A percentile compares a stretch with the other conserved stretches of the same genome.
Conservation (phyloP, 2,888 invertebrate genomes). For the Cactoblastis cactorum region DNA sequence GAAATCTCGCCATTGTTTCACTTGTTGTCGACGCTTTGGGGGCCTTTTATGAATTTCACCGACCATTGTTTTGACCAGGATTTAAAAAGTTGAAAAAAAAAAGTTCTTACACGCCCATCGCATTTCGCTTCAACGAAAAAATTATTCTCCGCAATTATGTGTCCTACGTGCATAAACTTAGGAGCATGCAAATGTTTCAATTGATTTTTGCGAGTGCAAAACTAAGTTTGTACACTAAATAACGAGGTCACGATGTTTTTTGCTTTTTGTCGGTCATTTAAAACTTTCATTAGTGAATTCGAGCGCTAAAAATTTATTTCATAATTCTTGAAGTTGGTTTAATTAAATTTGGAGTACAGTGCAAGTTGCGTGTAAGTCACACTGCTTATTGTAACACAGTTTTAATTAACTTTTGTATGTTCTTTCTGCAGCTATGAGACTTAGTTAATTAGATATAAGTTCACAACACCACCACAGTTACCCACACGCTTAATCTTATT, state of each 20-base stretch:
- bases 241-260: slow-evolving; percentile 68
- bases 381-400: neutral
- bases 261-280: slow-evolving; percentile 68
- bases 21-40: slow-evolving; percentile 61
- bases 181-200: slow-evolving; percentile 20
- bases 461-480: neutral
- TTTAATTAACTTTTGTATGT: neutral
- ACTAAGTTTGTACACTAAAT: slow-evolving; percentile 54
- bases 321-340: slow-evolving; percentile 55
- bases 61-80: slow-evolving; percentile 67
- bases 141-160: slow-evolving; percentile 21
- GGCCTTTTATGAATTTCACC: slow-evolving; percentile 65
- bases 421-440: neutral
- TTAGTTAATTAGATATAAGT: neutral
- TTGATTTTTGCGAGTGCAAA: slow-evolving; percentile 31
- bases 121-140: slow-evolving; percentile 16
- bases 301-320: slow-evolving; percentile 59
- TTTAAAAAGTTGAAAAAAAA: slow-evolving; percentile 60
- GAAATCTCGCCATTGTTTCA: slow-evolving; percentile 58
- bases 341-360: slow-evolving; percentile 33
- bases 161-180: slow-evolving; percentile 26
- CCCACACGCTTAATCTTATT: neutral
- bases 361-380: slow-evolving; percentile 16
- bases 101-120: slow-evolving; percentile 44
- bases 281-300: slow-evolving; percentile 76